Evolutionary conservation across 2,797 vertebrate species (phyloP), one percentile per base, ranked within the genome.

Genomic region (Parauchenoglanis ngamensis): DNA sequence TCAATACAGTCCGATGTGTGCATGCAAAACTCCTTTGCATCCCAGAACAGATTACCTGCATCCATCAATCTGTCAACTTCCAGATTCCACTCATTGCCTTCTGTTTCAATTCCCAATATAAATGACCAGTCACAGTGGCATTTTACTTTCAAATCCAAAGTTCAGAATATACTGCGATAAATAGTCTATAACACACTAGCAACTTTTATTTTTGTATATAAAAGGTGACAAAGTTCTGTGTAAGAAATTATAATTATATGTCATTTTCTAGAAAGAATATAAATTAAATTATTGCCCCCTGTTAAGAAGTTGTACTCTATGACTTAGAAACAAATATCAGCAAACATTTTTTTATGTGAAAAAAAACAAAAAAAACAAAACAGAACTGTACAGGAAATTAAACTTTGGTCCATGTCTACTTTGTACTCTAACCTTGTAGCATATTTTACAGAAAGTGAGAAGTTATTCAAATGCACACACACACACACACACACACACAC

Each of bases 281-380:
- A 96, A 96, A 96, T 95, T 96, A 96, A 95, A 91, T 93, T 91
- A 93, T 93, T 94, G 94, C 94, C 95, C 95, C 95, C 95, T 93
- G 92, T 92, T 84, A 91, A 88, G 86, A 96, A 95, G 94, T 95
- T 95, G 94, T 95, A 93, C 91, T 93, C 91, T 85, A 84, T 92
- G 82, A 92, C 91, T 92, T 88, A 87, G 56, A 90, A 90, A 91
- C 91, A 92, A 89, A 90, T 88, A 88, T 92, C 89, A 63, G 59
- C 19, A 7, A 59, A 90, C 88, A 92, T 40, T 89, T 89, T 91
- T 67, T 28, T 93, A 93, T 94, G 93, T 92, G 87, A 88, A 57
- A 84, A 86, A 81, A 82, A 86, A 40, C 40, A 3, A 3, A 76
- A 3, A 76, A 15, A 56, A 83, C 85, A 85, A 84, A 89, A 83